Evolutionary conservation across 2,797 vertebrate species (phyloP).

Genomic region (Phalanger gymnotis): DNA sequence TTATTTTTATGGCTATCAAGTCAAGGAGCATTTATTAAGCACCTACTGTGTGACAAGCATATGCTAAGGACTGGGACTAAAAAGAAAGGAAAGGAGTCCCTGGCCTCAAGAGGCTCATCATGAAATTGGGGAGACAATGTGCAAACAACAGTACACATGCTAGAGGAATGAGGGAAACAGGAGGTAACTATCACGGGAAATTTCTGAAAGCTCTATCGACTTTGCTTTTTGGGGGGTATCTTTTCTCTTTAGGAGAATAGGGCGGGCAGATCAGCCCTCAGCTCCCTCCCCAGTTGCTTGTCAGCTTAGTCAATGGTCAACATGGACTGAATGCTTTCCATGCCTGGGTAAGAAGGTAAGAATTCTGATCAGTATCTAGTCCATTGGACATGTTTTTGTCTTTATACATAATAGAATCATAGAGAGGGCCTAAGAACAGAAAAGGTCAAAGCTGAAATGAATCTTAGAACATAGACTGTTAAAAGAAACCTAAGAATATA

Average conservation of each 20-base stretch:
- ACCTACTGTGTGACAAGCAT: background rate
- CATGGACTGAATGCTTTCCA: conserved; percentile 91
- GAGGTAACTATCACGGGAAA: background rate
- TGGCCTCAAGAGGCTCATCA: background rate
- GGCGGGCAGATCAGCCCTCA: background rate
- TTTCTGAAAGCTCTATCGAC: background rate
- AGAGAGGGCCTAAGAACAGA: background rate
- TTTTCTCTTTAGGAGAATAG: conserved; percentile 50
- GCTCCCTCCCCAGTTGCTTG: conserved; percentile 85
- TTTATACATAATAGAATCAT: background rate
- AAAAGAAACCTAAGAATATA: background rate
- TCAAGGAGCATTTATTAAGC: background rate
- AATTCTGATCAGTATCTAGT: background rate
- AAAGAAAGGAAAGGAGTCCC: background rate
- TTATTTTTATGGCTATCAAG: background rate
- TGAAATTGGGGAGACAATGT: background rate
- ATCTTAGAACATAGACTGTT: background rate
- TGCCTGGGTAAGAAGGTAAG: conserved; percentile 92
- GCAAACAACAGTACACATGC: background rate
- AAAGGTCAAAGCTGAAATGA: background rate
- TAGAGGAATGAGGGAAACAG: background rate
- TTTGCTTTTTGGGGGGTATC: background rate
- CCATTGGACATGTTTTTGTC: background rate
- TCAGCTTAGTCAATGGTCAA: conserved; percentile 88
- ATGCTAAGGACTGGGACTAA: background rate